Conservation (phyloP, 23 tunicate genomes). For the Corella eumyota region DNA sequence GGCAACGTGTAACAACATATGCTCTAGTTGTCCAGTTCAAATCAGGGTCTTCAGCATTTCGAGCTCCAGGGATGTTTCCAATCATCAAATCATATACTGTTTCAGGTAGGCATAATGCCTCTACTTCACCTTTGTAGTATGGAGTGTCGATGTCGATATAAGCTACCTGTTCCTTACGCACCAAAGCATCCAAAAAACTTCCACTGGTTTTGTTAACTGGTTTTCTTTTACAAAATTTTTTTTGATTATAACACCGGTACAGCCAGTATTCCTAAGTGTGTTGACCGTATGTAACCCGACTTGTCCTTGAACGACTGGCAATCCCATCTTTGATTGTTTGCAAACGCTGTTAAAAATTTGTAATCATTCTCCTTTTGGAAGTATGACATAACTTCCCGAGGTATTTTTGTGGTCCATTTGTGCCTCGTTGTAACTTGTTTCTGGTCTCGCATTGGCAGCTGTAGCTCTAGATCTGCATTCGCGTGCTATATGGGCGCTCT, state of each 20-base stretch:
- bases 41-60: constrained; percentile 6
- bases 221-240: neutral
- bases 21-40: too few species aligned
- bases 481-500: constrained; percentile 4
- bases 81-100: constrained; percentile 1
- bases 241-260: constrained; percentile 7
- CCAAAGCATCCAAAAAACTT: neutral
- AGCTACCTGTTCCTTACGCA: neutral
- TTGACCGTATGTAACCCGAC: neutral
- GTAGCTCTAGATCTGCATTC: neutral
- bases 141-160: constrained; percentile 4
- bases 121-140: constrained; percentile 7
- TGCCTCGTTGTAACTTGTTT: neutral
- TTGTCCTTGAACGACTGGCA: neutral
- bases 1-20: too few species aligned
- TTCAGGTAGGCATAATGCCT: constrained; percentile 5
- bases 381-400: too few species aligned
- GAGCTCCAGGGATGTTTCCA: constrained; percentile 9
- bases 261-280: constrained; percentile 6
- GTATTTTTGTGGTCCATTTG: too few species aligned
- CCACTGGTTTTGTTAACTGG: neutral
- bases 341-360: too few species aligned
- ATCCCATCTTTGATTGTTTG: neutral
- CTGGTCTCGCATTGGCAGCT: neutral
- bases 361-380: too few species aligned